Percentiles rank a stretch among this genome's conserved stretches.
Conservation (phyloP, 53 echinoderm and acorn worm species). For the Antedon mediterranea region DNA sequence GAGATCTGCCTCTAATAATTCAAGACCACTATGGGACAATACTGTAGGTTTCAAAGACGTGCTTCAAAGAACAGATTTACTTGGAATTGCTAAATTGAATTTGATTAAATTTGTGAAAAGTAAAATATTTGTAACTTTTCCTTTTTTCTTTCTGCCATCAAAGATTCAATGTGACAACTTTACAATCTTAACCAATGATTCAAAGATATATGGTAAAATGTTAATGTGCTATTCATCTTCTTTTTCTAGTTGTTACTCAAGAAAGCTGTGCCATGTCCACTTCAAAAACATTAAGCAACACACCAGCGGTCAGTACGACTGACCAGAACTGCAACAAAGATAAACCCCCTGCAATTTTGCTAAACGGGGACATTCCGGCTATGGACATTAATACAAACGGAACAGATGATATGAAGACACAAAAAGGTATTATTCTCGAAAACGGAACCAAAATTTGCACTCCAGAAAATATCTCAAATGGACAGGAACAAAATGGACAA, state of each 20-base stretch:
- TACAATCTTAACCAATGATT: not conserved
- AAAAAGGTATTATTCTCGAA: not conserved
- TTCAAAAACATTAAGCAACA: not conserved
- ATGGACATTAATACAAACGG: not conserved
- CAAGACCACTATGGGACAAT: too few species aligned
- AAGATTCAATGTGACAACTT: too few species aligned
- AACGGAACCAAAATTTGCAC: not conserved
- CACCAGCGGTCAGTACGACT: not conserved
- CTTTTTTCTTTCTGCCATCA: too few species aligned
- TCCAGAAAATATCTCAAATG: not conserved
- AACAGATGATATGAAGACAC: not conserved
- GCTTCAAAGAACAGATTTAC: too few species aligned
- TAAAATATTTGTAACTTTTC: too few species aligned
- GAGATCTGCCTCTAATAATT: too few species aligned
- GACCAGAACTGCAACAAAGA: not conserved
- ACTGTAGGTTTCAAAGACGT: too few species aligned
- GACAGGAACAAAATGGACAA: not conserved
- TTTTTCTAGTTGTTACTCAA: not conserved
- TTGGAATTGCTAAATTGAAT: too few species aligned
- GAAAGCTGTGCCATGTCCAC: not conserved
- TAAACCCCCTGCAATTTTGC: not conserved
- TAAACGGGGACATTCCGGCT: not conserved
- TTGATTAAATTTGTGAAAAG: too few species aligned
- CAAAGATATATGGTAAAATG: not conserved
- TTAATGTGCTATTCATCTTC: not conserved